Conservation (phyloP, 2,888 invertebrate genomes). For the Lithophane ornitopus region DNA sequence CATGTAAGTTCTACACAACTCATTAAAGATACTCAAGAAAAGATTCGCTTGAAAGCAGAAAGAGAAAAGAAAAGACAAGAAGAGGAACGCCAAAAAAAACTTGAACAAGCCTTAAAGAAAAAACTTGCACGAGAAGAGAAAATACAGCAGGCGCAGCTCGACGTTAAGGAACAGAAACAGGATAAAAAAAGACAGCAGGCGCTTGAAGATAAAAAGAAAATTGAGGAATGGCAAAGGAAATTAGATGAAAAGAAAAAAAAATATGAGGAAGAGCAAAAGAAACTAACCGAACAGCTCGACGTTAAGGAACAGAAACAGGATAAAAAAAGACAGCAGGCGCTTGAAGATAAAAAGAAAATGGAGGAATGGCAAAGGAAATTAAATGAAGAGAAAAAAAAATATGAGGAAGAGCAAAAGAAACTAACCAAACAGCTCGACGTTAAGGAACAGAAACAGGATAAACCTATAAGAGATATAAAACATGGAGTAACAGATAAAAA, state of each 20-base stretch:
- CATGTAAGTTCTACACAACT: slow-evolving; percentile 76
- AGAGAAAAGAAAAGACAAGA: slow-evolving; percentile 15
- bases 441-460: background rate
- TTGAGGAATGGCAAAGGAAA: no score
- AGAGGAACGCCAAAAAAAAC: slow-evolving; percentile 54
- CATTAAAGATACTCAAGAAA: slow-evolving; percentile 75
- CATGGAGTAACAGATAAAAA: background rate
- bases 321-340: background rate
- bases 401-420: background rate
- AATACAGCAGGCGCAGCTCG: slow-evolving; percentile 32
- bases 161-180: no score
- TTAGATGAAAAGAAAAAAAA: no score
- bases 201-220: background rate
- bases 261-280: slow-evolving; percentile 27
- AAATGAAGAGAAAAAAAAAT: background rate
- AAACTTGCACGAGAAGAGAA: slow-evolving; percentile 47
- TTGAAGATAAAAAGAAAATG: no score
- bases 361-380: no score
- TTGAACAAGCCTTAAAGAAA: slow-evolving; percentile 38
- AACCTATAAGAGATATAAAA: background rate
- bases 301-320: no score
- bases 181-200: slow-evolving; percentile 24
- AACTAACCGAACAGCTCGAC: slow-evolving; percentile 40
- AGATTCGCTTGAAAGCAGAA: slow-evolving; percentile 24
- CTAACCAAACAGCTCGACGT: no score